These are phyloP conservation scores for Tyto alba DNA, from an alignment of 2,113 vertebrate genomes.

Conservation along the genomic window DNA sequence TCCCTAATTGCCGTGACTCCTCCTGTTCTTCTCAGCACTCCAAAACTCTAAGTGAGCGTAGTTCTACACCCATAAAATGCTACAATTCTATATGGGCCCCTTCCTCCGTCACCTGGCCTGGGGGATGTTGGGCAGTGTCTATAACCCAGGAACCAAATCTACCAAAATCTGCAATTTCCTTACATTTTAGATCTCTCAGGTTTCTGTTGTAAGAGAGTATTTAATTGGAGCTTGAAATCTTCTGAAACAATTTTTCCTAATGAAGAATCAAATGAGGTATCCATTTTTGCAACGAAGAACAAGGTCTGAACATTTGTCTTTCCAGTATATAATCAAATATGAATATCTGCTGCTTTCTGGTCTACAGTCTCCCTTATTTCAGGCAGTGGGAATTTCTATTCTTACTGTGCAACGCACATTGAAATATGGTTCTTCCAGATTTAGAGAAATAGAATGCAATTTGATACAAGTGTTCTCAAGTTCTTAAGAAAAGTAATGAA, in stretches of 20 bases:
- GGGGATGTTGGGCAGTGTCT: neutral
- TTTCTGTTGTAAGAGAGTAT: neutral
- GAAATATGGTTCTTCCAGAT: neutral
- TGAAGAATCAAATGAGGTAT: neutral
- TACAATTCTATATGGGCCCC: neutral
- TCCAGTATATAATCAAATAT: neutral
- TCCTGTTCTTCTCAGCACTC: neutral
- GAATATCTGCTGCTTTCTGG: neutral
- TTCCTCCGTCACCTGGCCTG: neutral
- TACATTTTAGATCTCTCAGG: neutral
- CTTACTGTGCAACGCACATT: neutral
- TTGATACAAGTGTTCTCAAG: conserved; percentile 24
- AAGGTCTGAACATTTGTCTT: neutral
- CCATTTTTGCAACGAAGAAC: neutral
- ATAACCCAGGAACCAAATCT: neutral
- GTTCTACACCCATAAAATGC: neutral
- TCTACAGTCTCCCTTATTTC: neutral
- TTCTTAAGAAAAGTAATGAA: conserved; percentile 26
- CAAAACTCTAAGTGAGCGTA: neutral
- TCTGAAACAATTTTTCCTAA: neutral
- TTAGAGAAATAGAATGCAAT: neutral
- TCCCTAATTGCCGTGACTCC: neutral
- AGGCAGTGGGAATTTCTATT: neutral
- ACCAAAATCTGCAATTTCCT: neutral
- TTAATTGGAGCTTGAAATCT: neutral